phyloP scores from a whole-genome alignment of 1,140 invertebrate genomes.

The Pachypeltis micranthus region DNA sequence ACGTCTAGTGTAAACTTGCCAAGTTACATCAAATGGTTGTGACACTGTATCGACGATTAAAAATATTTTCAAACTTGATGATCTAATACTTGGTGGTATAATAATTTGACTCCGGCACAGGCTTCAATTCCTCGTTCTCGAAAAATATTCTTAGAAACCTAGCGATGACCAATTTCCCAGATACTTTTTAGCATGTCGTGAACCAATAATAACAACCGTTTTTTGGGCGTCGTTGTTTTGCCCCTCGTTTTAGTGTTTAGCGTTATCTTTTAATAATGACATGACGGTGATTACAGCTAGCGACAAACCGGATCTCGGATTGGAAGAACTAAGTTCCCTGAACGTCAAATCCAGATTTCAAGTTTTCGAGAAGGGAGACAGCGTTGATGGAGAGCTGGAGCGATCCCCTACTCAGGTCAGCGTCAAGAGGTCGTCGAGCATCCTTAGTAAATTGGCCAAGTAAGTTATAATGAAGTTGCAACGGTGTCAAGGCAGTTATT shows the following conservation, averaged over 20 bases:
- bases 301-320: slow-evolving; percentile 75
- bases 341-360: slow-evolving; percentile 79
- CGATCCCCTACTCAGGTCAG: slow-evolving; percentile 45
- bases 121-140: no score
- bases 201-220: slow-evolving; percentile 21
- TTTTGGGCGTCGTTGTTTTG: background rate
- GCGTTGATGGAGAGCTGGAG: slow-evolving; percentile 40
- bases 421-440: slow-evolving; percentile 59
- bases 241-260: background rate
- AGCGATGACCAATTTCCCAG: no score
- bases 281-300: slow-evolving; percentile 46
- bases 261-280: background rate
- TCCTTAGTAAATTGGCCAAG: slow-evolving; percentile 69
- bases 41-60: no score
- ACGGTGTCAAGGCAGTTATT: no score
- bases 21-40: no score
- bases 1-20: no score
- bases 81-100: no score
- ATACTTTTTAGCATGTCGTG: background rate
- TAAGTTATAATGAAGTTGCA: no score
- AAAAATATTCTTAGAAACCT: no score
- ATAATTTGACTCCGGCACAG: no score
- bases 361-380: slow-evolving; percentile 57
- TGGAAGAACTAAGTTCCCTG: slow-evolving; percentile 66
- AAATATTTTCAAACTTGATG: no score